Percentiles rank a stretch among this genome's conserved stretches.
Conservation (phyloP, 2,888 invertebrate species). For the Nemurella pictetii region DNA sequence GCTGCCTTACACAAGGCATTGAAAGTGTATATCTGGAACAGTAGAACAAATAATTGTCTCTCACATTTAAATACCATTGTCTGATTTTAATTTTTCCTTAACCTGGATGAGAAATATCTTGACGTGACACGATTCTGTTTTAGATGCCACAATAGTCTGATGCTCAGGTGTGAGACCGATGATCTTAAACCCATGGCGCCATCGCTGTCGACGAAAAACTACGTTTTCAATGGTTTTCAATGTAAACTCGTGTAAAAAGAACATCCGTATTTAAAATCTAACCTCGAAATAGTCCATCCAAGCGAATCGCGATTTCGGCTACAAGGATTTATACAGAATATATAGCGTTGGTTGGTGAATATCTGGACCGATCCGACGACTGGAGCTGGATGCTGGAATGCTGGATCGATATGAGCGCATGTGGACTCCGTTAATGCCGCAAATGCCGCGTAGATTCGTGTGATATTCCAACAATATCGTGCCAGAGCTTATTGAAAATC, state of each 20-base stretch:
- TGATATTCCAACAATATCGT: not conserved
- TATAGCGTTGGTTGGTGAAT: not conserved
- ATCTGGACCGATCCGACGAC: not conserved
- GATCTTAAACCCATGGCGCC: not conserved
- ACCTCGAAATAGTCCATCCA: conserved; percentile 18
- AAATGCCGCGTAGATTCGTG: not conserved
- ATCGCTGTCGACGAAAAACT: not conserved
- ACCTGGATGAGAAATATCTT: not conserved
- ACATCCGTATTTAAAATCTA: not conserved
- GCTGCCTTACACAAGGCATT: not conserved
- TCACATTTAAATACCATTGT: not conserved
- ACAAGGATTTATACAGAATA: not conserved
- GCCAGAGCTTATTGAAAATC: not conserved
- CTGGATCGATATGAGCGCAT: not conserved
- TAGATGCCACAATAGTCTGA: not conserved
- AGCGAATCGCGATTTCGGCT: conserved; percentile 15
- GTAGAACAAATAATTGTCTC: not conserved
- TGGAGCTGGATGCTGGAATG: not conserved
- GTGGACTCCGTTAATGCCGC: no score
- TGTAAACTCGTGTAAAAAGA: not conserved
- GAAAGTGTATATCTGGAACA: not conserved
- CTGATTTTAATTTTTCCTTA: not conserved
- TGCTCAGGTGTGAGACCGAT: not conserved
- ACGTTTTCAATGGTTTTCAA: not conserved
- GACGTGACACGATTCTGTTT: not conserved